Base-by-base conservation (phyloP, 2,888 invertebrate species). In the Zaprionus obscuricornis region DNA sequence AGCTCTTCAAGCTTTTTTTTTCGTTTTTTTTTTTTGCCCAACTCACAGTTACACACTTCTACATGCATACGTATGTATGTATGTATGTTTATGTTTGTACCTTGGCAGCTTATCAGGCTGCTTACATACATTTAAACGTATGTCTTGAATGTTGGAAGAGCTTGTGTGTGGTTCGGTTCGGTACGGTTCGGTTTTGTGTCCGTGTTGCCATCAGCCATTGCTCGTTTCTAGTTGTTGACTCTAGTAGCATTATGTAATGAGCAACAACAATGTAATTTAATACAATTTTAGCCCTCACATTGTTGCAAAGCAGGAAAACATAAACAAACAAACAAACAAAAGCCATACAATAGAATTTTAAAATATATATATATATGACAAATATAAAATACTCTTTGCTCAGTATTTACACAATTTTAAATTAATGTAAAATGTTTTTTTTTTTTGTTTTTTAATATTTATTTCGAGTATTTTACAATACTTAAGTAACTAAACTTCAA, bases 231-330 rank as follows among this genome's bases (percentile, higher is more conserved):
- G 84, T 65, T 81, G 82, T 74, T 86, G 82, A 65, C 72, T 77
- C 62, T 67, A 66, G 66, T 50, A 78, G 74, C 75, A 75, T 84
- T 69, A 75, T 68, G 71, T 85, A 85, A 84, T 85, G 77, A 85
- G 78, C 70, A 70, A 76, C 74, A 77, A 67, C 74, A 79, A 72
- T 66, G 87, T 78, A 84, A 85, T 85, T 84, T 84, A 84, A 87
- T 85, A 81, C 86, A 79, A 85, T 74, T 84, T 77, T 62, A 60
- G 67, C 71, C 73, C 49, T 31, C 34, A 43, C 68, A 54, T 65
- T 66, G 74, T 45, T 50, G 27, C 36, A 39, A 34, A 45, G 52
- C 50, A 63, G 51, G 39, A 54, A 57, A 60, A 66, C 50, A 37
- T 47, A 50, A 49, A 46, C 36, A 67, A 68, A 43, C 56, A 63